A percentile compares a stretch with the other conserved stretches of the same genome.
Conservation (phyloP, 2,113 vertebrate genomes). For the Egretta garzetta region DNA sequence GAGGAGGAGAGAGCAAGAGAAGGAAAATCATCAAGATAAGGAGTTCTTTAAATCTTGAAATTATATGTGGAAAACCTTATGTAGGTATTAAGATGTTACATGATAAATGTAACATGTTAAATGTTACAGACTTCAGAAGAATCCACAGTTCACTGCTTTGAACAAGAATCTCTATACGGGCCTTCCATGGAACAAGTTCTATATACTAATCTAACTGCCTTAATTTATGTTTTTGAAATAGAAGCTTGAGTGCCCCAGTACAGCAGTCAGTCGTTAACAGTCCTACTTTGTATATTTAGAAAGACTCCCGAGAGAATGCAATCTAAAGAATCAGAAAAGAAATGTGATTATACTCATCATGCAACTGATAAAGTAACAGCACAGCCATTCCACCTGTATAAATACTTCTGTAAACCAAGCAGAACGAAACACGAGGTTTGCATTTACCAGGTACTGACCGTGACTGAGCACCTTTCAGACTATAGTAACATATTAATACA, state of each 20-base stretch:
- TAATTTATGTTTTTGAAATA: not conserved
- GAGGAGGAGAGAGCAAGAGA: not conserved
- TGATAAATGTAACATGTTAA: no score
- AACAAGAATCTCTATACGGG: not conserved
- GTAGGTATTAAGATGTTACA: not conserved
- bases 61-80: not conserved
- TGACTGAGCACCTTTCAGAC: not conserved
- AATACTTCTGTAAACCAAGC: not conserved
- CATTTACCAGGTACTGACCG: not conserved
- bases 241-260: not conserved
- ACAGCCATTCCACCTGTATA: not conserved
- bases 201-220: not conserved
- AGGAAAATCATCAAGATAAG: not conserved
- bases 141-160: not conserved
- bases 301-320: not conserved
- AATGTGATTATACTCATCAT: not conserved
- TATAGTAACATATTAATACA: not conserved
- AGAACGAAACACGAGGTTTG: not conserved
- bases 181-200: not conserved
- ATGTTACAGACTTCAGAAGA: not conserved
- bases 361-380: not conserved
- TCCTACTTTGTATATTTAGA: not conserved
- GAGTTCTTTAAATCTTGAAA: not conserved
- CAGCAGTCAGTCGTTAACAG: not conserved
- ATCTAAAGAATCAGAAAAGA: not conserved